Percentiles rank a stretch among this genome's conserved stretches.
These are phyloP conservation scores for Hyperoodon ampullatus DNA, from an alignment of 2,113 vertebrate species.

Conservation along the genomic window DNA sequence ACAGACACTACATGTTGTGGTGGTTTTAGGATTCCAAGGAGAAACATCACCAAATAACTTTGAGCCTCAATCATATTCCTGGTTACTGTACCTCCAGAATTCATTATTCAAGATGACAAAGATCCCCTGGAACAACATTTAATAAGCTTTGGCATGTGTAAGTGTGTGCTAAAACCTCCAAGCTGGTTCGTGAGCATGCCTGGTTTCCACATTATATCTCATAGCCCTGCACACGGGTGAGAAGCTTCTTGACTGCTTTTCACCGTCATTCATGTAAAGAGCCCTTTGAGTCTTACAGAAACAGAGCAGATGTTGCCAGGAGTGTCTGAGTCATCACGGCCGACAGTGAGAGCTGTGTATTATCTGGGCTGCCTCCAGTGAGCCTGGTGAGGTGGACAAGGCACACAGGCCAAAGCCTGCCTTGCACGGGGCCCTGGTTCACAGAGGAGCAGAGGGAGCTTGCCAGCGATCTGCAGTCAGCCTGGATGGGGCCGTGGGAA, in stretches of 20 bases:
- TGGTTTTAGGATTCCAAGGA: not conserved
- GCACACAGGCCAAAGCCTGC: not conserved
- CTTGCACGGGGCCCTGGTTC: not conserved
- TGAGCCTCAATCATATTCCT: not conserved
- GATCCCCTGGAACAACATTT: not conserved
- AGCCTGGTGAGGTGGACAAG: conserved; percentile 39
- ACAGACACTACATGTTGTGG: not conserved
- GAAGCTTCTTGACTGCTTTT: conserved; percentile 74
- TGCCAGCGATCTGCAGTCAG: not conserved
- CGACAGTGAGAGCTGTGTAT: conserved; percentile 81
- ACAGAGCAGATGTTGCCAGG: conserved; percentile 82
- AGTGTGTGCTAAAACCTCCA: conserved; percentile 13
- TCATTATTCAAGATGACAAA: conserved; percentile 54
- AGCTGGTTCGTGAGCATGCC: not conserved
- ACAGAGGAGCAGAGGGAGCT: not conserved
- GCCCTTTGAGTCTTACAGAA: conserved; percentile 84
- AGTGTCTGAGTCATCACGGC: conserved; percentile 83
- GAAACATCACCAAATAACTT: not conserved
- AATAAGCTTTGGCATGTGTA: not conserved
- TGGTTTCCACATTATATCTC: not conserved
- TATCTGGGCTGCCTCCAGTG: conserved; percentile 54
- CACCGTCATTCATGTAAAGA: conserved; percentile 82
- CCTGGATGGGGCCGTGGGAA: not conserved
- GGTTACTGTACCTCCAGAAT: not conserved
- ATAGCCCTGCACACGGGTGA: not conserved